Conservation (phyloP, 2,797 vertebrate genomes). For the Pithecia hirsuta region DNA sequence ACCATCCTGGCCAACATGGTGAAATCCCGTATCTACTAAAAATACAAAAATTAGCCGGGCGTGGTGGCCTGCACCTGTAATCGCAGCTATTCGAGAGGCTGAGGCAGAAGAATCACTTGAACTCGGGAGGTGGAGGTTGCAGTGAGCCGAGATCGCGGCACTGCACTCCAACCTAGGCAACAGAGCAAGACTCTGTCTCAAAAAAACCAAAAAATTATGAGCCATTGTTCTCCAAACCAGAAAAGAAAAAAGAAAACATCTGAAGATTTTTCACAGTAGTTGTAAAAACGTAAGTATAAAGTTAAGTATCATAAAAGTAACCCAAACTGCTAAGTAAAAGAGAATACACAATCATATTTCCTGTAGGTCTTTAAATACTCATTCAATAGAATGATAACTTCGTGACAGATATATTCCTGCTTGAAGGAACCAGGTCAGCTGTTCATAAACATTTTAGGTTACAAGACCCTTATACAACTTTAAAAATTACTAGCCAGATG, state of each 20-base stretch:
- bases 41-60: too few species aligned
- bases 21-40: too few species aligned
- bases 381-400: conserved; percentile 16
- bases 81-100: too few species aligned
- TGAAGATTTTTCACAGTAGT: background rate
- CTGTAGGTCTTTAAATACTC: background rate
- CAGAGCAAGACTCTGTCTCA: too few species aligned
- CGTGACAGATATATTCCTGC: background rate
- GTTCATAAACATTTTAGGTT: background rate
- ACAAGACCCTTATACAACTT: background rate
- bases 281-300: background rate
- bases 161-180: too few species aligned
- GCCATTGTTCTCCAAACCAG: background rate
- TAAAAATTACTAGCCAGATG: background rate
- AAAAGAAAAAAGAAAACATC: background rate
- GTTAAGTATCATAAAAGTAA: background rate
- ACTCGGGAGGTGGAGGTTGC: too few species aligned
- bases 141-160: too few species aligned
- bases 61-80: too few species aligned
- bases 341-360: background rate
- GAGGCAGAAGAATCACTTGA: too few species aligned
- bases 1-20: too few species aligned
- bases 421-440: background rate
- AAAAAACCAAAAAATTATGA: background rate
- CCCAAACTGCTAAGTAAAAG: background rate